Conservation (phyloP, 2,888 invertebrate species). For the Leptopilina myrica region DNA sequence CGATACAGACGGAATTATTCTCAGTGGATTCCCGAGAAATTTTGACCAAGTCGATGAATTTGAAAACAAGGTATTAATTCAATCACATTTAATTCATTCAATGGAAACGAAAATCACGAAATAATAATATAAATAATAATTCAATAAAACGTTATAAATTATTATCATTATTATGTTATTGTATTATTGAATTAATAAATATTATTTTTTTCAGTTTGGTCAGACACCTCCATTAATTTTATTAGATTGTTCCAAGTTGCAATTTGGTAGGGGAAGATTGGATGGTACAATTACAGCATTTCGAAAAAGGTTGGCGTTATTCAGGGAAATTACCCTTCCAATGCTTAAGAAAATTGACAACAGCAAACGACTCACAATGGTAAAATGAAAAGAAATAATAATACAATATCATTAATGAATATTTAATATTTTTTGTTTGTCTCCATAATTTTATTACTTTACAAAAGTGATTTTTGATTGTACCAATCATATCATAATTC, state of each 20-base stretch:
- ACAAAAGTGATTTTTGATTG: background rate
- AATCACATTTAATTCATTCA: no score
- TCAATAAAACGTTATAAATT: no score
- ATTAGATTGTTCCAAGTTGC: slow-evolving; percentile 93
- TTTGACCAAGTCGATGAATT: slow-evolving; percentile 92
- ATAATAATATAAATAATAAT: no score
- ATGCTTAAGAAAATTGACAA: slow-evolving; percentile 92
- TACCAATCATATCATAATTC: background rate
- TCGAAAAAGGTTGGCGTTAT: slow-evolving; percentile 88
- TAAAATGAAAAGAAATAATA: background rate
- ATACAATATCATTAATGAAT: background rate
- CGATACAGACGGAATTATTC: slow-evolving; percentile 85
- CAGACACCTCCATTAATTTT: slow-evolving; percentile 88
- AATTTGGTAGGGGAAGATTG: slow-evolving; percentile 88
- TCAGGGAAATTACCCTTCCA: slow-evolving; percentile 91
- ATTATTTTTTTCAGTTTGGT: slow-evolving; percentile 80
- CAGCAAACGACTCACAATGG: slow-evolving; percentile 89
- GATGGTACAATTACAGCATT: slow-evolving; percentile 94
- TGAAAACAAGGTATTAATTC: slow-evolving; percentile 86
- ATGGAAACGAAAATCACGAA: no score
- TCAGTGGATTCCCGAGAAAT: slow-evolving; percentile 97
- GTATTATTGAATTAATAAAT: no score
- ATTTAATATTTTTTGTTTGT: slow-evolving; percentile 77
- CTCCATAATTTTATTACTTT: no score
- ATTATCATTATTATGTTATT: no score